Evolutionary conservation across 2,888 invertebrate species (phyloP), one percentile per base, ranked within the genome.

Genomic region (Petrolisthes manimaculis): DNA sequence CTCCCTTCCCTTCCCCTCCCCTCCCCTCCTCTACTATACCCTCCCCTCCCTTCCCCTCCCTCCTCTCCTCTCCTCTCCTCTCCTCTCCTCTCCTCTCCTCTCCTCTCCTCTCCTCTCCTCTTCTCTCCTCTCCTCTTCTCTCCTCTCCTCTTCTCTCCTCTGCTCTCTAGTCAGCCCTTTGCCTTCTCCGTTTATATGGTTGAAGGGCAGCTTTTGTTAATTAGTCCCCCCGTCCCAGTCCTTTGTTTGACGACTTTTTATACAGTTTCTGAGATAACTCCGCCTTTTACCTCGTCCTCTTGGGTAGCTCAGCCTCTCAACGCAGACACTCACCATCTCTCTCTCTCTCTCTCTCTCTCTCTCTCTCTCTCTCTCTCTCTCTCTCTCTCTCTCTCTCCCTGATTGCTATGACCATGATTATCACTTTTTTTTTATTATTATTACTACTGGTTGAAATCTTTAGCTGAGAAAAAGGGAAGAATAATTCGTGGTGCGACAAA

Each of bases 31-130:
- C 55, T 21, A 0, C 54, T 9, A 18, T 12, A 24, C 61, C 67
- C 37, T 56, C 51, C 84, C 37, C 51, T 51, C 78, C 51, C 61
- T 51, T 18, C 18, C 37, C 61, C 51, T 61, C 53, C 18, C 37
- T n/a, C 54, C 14, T 14, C 55, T 24, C 78, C 67, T 56, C 56
- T 67, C 54, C 24, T 53, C 69, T 71, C 0, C 56, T 54, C 0
- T 8, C 79, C 55, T 54, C 71, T 79, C 37, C 14, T 37, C 24
- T 51, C 18, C 14, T 56, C n/a, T 78, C 51, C 14, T 67, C 53
- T 83, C n/a, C 78, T 12, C 67, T 56, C 51, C 61, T 77, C 77
- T 37, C 77, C 18, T 56, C 56, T 61, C 77, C 53, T 8, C 53
- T 55, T n/a, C 69, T 53, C n/a, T 79, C 18, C 61, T 56, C 53